phyloP scores from a whole-genome alignment of 2,797 vertebrate genomes.

The Vireo griseus region DNA sequence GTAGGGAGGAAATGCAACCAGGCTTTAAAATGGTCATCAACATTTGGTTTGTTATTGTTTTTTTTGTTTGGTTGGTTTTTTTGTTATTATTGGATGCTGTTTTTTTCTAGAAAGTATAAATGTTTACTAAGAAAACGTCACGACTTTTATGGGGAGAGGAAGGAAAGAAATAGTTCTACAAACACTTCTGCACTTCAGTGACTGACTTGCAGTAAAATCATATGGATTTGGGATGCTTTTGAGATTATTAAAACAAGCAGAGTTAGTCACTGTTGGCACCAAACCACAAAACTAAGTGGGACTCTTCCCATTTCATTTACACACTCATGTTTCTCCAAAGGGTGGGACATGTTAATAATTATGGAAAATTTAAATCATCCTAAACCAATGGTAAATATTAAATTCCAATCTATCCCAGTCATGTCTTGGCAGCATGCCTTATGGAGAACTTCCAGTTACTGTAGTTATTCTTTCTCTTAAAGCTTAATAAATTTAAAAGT shows the following conservation, averaged over 20 bases:
- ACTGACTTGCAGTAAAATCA: neutral
- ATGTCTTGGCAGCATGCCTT: neutral
- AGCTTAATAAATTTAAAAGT: neutral
- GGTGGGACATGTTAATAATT: neutral
- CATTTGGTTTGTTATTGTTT: neutral
- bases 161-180: neutral
- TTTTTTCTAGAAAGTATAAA: neutral
- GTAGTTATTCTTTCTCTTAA: neutral
- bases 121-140: neutral
- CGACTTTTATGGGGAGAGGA: neutral
- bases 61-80: neutral
- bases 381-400: neutral
- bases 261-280: neutral
- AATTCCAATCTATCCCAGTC: neutral
- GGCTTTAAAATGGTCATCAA: neutral
- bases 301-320: neutral
- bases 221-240: neutral
- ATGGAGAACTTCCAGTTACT: neutral
- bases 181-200: neutral
- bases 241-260: neutral
- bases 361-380: neutral
- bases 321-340: neutral
- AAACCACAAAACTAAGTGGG: neutral
- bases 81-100: neutral
- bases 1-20: neutral